A percentile compares a stretch with the other conserved stretches of the same genome.
phyloP scores from a whole-genome alignment of 2,888 invertebrate genomes.

The Hypsopygia costalis region DNA sequence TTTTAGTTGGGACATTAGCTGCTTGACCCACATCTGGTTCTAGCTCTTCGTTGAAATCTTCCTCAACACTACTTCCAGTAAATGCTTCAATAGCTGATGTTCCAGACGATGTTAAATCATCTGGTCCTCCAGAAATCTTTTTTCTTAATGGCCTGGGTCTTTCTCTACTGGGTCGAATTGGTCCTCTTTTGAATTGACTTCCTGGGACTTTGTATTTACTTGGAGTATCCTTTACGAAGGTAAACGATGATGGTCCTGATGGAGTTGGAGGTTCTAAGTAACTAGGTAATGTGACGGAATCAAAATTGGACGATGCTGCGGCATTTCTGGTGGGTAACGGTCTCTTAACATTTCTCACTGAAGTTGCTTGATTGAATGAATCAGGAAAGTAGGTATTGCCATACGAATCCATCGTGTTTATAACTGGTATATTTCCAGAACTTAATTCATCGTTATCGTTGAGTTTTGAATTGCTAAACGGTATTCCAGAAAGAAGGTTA shows the following conservation, averaged over 20 bases:
- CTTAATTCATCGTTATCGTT: slow-evolving; percentile 50
- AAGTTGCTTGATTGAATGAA: slow-evolving; percentile 65
- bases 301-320: slow-evolving; percentile 33
- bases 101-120: slow-evolving; percentile 65
- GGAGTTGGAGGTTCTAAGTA: slow-evolving; percentile 73
- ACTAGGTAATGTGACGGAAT: slow-evolving; percentile 63
- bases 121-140: slow-evolving; percentile 59
- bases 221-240: slow-evolving; percentile 50
- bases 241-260: slow-evolving; percentile 52
- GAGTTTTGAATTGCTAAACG: slow-evolving; percentile 46
- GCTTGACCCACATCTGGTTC: slow-evolving; percentile 48
- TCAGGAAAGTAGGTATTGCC: slow-evolving; percentile 68
- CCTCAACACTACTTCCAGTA: slow-evolving; percentile 45
- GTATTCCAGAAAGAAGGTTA: slow-evolving; percentile 57
- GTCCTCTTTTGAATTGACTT: slow-evolving; percentile 59
- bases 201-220: slow-evolving; percentile 55
- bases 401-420: slow-evolving; percentile 61
- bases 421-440: slow-evolving; percentile 25
- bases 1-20: slow-evolving; percentile 30
- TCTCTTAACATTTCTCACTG: slow-evolving; percentile 59
- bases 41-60: slow-evolving; percentile 51
- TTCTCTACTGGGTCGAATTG: slow-evolving; percentile 54
- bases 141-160: slow-evolving; percentile 71
- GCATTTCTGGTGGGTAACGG: slow-evolving; percentile 46
- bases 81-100: slow-evolving; percentile 58